Evolutionary conservation across 1,140 invertebrate species (phyloP), one percentile per base, ranked within the genome.

Genomic region (Eupristina koningsbergeri): DNA sequence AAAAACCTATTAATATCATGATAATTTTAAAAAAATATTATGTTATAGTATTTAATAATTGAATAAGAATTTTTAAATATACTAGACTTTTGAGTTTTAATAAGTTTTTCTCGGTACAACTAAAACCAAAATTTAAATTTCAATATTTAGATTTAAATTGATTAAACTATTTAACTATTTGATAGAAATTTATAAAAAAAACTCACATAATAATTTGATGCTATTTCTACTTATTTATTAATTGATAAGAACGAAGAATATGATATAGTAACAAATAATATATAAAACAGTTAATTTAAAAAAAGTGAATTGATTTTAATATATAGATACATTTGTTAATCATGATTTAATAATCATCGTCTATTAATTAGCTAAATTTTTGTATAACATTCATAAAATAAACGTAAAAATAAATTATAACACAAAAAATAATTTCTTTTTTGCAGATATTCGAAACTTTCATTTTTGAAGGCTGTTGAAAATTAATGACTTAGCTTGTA

Each of bases 341-440:
- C 11, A n/a, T 71, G 73, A 50, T 47, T 45, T 45, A 75, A 75
- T 22, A 11, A 8, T 19, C 34, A 22, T n/a, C 53, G 53, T 19
- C 34, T 47, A 34, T 50, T 50, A 53, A 50, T 31, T 75, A 53
- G 47, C 31, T 75, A 29, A 71, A 41, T 39, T 53, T 75, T 53
- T 53, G 45, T 53, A 50, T 7, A 50, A 50, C 29, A 29, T 11
- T 50, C 73, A 53, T 75, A n/a, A n/a, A n/a, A n/a, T n/a, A n/a
- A n/a, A n/a, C 47, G 73, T 75, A 75, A 73, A 73, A 73, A 73
- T 75, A 47, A 34, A 75, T 34, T 75, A 75, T 75, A n/a, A 34
- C n/a, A 41, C 67, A 71, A 71, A 39, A 71, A 50, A 75, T 75
- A 50, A 47, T 75, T 75, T 75, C 47, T 75, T 47, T 53, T 75